A percentile compares a stretch with the other conserved stretches of the same genome.
Evolutionary conservation across 2,888 invertebrate genomes (phyloP).

Genomic region (Seira sanloemensis): DNA sequence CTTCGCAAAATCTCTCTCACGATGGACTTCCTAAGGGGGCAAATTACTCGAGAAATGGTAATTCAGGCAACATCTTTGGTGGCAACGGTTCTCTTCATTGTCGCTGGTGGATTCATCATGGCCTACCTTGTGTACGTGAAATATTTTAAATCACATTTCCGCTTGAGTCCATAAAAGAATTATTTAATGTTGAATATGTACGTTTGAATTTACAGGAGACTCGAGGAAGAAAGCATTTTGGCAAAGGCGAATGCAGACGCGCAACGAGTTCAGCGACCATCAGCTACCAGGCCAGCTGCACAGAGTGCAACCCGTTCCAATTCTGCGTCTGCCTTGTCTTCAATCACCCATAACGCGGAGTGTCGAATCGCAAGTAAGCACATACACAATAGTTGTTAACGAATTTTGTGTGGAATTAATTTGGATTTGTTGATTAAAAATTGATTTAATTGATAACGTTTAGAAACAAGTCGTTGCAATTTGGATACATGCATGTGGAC

Average conservation of each 20-base stretch:
- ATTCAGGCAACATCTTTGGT: conserved; percentile 87
- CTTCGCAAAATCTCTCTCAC: conserved; percentile 82
- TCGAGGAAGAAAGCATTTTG: conserved; percentile 71
- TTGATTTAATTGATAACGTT: neutral
- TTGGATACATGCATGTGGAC: conserved; percentile 94
- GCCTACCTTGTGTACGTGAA: conserved; percentile 84
- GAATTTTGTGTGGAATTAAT: neutral
- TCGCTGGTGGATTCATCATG: conserved; percentile 89
- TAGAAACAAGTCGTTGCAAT: conserved; percentile 96
- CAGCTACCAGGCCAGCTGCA: conserved; percentile 47
- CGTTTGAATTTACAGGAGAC: conserved; percentile 49
- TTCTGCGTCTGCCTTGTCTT: conserved; percentile 67
- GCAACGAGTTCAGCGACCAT: conserved; percentile 59
- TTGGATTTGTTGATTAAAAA: neutral
- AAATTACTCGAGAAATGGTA: conserved; percentile 86
- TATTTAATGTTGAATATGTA: too few species aligned
- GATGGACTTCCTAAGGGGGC: conserved; percentile 84
- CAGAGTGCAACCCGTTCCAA: conserved; percentile 31
- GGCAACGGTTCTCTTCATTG: conserved; percentile 86
- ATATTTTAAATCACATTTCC: too few species aligned
- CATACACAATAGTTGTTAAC: neutral
- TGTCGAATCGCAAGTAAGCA: conserved; percentile 90
- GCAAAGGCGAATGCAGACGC: conserved; percentile 72
- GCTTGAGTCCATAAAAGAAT: too few species aligned
- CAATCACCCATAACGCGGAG: conserved; percentile 79